phyloP scores from a whole-genome alignment of 2,888 invertebrate species.

The Phyto melanocephala region DNA sequence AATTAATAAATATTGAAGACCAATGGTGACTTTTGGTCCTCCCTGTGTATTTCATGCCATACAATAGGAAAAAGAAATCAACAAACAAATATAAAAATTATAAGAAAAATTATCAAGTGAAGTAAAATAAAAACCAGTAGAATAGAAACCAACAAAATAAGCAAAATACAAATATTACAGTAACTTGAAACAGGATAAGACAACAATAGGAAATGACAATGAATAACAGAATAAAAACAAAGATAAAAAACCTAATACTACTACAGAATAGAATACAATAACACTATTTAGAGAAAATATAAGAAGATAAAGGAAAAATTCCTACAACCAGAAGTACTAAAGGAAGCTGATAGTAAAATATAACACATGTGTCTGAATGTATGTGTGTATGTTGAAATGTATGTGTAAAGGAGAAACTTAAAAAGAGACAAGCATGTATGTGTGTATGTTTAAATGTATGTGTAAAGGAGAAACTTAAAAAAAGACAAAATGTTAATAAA shows the following conservation, averaged over 20 bases:
- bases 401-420: background rate
- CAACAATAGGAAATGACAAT: slow-evolving; percentile 62
- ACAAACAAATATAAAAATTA: slow-evolving; percentile 34
- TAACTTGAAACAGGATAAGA: slow-evolving; percentile 58
- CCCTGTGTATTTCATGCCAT: no score
- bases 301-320: background rate
- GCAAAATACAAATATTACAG: slow-evolving; percentile 46
- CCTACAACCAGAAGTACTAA: slow-evolving; percentile 24
- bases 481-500: slow-evolving; percentile 14
- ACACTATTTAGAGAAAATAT: background rate
- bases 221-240: slow-evolving; percentile 28
- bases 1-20: no score
- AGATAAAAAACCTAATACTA: slow-evolving; percentile 3
- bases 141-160: slow-evolving; percentile 36
- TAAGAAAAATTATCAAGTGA: background rate
- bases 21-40: no score
- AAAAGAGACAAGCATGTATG: background rate
- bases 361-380: background rate
- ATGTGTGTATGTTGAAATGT: background rate
- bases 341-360: slow-evolving; percentile 57
- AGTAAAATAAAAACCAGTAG: slow-evolving; percentile 22
- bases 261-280: background rate
- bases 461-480: background rate
- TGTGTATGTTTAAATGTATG: background rate
- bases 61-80: background rate